Conservation (phyloP, 2,797 vertebrate species). For the Gymnocypris eckloni region DNA sequence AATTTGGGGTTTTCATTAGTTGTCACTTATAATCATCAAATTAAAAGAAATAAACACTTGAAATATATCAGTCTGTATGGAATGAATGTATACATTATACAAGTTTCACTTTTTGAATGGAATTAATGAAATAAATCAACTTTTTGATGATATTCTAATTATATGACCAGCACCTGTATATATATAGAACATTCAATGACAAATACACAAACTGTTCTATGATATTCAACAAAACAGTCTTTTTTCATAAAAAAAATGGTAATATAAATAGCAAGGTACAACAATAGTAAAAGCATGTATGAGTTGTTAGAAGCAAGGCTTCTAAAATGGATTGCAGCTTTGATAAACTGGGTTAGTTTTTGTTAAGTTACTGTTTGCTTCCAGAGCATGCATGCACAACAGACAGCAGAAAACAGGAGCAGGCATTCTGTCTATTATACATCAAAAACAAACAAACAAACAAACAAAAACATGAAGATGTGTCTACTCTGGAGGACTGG, state of each 20-base stretch:
- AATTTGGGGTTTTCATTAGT: too few species aligned
- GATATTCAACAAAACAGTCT: conserved; percentile 49
- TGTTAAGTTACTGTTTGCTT: conserved; percentile 57
- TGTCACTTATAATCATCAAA: too few species aligned
- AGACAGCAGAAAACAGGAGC: conserved; percentile 60
- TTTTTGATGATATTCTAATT: too few species aligned
- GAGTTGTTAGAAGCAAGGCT: conserved; percentile 66
- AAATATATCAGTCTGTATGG: too few species aligned
- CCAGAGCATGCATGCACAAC: conserved; percentile 57
- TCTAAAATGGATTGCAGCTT: conserved; percentile 61
- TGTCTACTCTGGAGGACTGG: not conserved
- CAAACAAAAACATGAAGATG: not conserved
- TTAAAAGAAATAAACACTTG: too few species aligned
- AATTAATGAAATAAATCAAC: too few species aligned
- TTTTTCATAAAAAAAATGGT: conserved; percentile 49
- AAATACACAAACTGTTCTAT: conserved; percentile 47
- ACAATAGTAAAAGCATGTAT: conserved; percentile 11
- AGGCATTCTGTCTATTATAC: conserved; percentile 66
- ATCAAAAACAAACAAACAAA: not conserved
- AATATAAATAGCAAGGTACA: conserved; percentile 42
- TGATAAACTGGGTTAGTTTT: conserved; percentile 56
- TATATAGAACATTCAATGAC: not conserved
- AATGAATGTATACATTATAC: too few species aligned
- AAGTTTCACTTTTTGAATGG: too few species aligned
- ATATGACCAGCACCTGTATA: not conserved